Evolutionary conservation across 2,888 invertebrate genomes (phyloP).

Genomic region (Ptycholaimellus sp.): DNA sequence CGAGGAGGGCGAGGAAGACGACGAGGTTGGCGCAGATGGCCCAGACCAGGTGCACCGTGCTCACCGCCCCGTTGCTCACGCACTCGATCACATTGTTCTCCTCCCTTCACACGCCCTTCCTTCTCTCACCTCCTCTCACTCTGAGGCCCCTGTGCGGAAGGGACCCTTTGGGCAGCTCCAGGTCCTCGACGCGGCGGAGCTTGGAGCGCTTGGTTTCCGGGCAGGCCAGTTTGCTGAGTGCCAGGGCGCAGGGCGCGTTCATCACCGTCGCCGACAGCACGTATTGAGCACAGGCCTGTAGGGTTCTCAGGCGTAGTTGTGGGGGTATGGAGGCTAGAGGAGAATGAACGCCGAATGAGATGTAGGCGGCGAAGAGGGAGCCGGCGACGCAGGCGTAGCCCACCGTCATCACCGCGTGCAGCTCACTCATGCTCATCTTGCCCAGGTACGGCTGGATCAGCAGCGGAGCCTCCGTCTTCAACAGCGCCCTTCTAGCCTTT

Average conservation of each 20-base stretch:
- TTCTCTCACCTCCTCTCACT: not conserved
- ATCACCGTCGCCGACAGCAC: constrained; percentile 75
- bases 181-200: constrained; percentile 44
- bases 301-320: not conserved
- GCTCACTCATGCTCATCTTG: constrained; percentile 61
- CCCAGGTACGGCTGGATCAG: constrained; percentile 59
- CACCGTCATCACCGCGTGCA: constrained; percentile 71
- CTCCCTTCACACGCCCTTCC: constrained; percentile 1
- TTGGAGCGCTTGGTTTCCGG: constrained; percentile 61
- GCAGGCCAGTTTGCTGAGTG: constrained; percentile 63
- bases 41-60: constrained; percentile 52
- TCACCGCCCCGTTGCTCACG: constrained; percentile 60
- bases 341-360: constrained; percentile 38
- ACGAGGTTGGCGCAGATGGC: constrained; percentile 73
- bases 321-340: not conserved
- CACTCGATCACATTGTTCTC: constrained; percentile 67
- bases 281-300: constrained; percentile 44
- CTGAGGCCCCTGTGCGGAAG: not conserved
- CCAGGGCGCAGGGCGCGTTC: constrained; percentile 77
- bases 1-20: constrained; percentile 63
- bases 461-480: constrained; percentile 60
- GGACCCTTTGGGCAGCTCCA: constrained; percentile 38
- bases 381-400: constrained; percentile 86
- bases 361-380: constrained; percentile 68
- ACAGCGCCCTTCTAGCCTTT: too few relatives aligned